Evolutionary conservation across 30 jellyfish, hydroid and myxozoan genomes (phyloP).

Genomic region (Turritopsis dohrnii): DNA sequence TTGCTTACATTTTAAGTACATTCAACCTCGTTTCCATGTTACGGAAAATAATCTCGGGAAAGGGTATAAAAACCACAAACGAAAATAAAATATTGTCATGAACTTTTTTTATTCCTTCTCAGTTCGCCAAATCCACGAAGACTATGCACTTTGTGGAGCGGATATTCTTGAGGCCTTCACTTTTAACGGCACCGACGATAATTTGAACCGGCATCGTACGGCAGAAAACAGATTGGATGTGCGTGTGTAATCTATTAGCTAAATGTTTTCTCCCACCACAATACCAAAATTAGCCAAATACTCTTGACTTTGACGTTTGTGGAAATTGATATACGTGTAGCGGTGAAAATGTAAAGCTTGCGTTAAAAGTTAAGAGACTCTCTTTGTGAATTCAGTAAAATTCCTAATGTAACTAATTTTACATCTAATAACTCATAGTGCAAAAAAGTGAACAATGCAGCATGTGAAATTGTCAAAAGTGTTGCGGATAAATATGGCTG

Average conservation of each 20-base stretch:
- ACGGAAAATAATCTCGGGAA: no score
- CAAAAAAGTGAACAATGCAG: conserved; percentile 43
- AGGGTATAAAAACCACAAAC: no score
- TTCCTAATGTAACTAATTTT: no score
- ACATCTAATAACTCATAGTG: conserved; percentile 2
- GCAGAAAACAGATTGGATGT: not conserved
- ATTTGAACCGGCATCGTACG: not conserved
- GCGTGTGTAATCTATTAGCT: not conserved
- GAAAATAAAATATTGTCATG: no score
- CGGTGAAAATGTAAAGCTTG: no score
- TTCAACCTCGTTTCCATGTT: no score
- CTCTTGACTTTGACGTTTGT: no score
- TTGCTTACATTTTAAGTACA: no score
- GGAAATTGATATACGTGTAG: no score
- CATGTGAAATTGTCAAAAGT: conserved; percentile 43
- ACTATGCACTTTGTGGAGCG: conserved; percentile 27
- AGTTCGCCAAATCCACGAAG: not conserved
- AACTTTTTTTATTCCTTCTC: no score
- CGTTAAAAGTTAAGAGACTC: no score
- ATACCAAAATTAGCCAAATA: not conserved
- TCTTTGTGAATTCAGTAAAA: no score
- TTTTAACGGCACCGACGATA: conserved; percentile 27
- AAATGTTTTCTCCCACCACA: not conserved
- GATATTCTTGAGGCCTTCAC: conserved; percentile 11
- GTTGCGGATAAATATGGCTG: conserved; percentile 44